Conservation (phyloP, 92 coral and sea anemone genomes). For the Montipora capitata region DNA sequence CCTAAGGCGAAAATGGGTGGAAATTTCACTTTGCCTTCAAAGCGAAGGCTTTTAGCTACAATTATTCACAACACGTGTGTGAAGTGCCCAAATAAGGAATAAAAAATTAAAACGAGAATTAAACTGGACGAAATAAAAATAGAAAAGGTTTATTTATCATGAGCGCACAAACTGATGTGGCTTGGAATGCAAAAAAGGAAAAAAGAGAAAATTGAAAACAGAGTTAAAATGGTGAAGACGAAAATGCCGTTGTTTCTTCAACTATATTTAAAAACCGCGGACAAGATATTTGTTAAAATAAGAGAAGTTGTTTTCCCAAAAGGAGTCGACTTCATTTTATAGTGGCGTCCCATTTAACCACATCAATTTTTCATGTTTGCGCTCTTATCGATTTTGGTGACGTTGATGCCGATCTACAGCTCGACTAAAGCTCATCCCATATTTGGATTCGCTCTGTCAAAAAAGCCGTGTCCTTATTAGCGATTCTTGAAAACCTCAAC, state of each 20-base stretch:
- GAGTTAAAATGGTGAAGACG: neutral
- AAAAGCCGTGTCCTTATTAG: constrained; percentile 64
- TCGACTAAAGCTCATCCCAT: constrained; percentile 82
- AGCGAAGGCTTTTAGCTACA: constrained; percentile 45
- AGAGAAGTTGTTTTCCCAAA: constrained; percentile 35
- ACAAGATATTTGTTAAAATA: constrained; percentile 22
- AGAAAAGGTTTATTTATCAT: constrained; percentile 22
- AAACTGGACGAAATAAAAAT: constrained; percentile 17
- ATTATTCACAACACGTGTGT: constrained; percentile 18
- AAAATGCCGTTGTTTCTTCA: constrained; percentile 5
- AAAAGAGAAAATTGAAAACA: constrained; percentile 1
- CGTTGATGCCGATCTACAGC: constrained; percentile 34
- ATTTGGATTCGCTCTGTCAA: constrained; percentile 81
- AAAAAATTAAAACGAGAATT: constrained; percentile 30
- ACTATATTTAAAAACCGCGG: constrained; percentile 19
- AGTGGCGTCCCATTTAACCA: constrained; percentile 62
- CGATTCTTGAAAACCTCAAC: constrained; percentile 91
- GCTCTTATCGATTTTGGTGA: constrained; percentile 46
- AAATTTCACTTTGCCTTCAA: constrained; percentile 42
- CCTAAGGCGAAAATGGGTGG: constrained; percentile 57
- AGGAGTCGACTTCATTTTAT: constrained; percentile 25
- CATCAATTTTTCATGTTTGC: constrained; percentile 59
- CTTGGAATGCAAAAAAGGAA: constrained; percentile 13
- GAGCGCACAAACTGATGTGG: constrained; percentile 14
- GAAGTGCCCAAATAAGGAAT: constrained; percentile 5